These are phyloP conservation scores for Drosophila grimshawi DNA, from an alignment of 1,140 invertebrate genomes.

Conservation along the genomic window DNA sequence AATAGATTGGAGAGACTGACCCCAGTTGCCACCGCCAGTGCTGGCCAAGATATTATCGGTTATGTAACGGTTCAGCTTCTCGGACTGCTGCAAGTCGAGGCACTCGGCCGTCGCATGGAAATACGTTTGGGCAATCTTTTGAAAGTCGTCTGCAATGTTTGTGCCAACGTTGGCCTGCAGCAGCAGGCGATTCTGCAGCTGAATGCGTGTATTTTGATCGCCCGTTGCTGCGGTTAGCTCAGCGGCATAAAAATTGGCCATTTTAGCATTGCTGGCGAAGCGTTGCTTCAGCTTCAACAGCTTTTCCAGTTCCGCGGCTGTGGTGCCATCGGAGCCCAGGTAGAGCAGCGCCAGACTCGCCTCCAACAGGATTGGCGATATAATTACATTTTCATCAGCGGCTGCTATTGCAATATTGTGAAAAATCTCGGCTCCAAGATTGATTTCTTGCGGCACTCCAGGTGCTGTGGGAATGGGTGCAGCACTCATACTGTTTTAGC, in stretches of 20 bases:
- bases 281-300: slow-evolving; percentile 64
- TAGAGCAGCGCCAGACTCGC: slow-evolving; percentile 65
- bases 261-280: slow-evolving; percentile 80
- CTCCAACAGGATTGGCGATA: slow-evolving; percentile 75
- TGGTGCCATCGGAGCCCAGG: slow-evolving; percentile 74
- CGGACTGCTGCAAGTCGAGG: slow-evolving; percentile 59
- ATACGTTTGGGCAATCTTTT: slow-evolving; percentile 79
- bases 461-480: slow-evolving; percentile 8
- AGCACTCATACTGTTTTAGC: slow-evolving; percentile 52
- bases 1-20: slow-evolving; percentile 29
- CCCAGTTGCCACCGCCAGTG: slow-evolving; percentile 58
- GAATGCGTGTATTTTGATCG: slow-evolving; percentile 58
- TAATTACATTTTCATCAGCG: slow-evolving; percentile 63
- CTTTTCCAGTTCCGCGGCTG: slow-evolving; percentile 69
- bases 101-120: slow-evolving; percentile 68
- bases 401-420: slow-evolving; percentile 53
- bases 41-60: slow-evolving; percentile 48
- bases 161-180: slow-evolving; percentile 30
- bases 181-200: slow-evolving; percentile 60
- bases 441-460: slow-evolving; percentile 25
- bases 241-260: slow-evolving; percentile 76
- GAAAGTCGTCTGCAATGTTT: slow-evolving; percentile 65
- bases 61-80: slow-evolving; percentile 59
- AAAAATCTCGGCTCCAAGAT: slow-evolving; percentile 55
- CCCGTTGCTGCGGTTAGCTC: slow-evolving; percentile 52